phyloP scores from a whole-genome alignment of 2,888 invertebrate species.

The Latrodectus elegans region DNA sequence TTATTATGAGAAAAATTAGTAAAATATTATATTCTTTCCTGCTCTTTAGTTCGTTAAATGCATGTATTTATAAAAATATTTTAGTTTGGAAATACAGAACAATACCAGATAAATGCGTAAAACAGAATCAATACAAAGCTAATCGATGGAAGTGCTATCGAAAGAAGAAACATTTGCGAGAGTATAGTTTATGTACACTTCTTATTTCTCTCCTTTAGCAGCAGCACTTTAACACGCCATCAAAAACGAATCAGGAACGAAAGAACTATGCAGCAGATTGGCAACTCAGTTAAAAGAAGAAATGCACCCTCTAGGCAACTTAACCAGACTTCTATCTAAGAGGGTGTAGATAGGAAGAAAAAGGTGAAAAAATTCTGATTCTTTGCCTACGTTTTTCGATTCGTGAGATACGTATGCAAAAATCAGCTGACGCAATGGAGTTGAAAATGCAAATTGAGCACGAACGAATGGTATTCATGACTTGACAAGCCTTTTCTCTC shows the following conservation, averaged over 20 bases:
- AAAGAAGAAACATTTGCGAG: background rate
- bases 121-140: background rate
- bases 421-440: conserved; percentile 59
- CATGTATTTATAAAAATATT: no score
- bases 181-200: conserved; percentile 32
- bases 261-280: conserved; percentile 26
- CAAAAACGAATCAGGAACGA: conserved; percentile 60
- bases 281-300: conserved; percentile 21
- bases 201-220: conserved; percentile 5
- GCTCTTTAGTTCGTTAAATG: no score
- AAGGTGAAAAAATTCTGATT: conserved; percentile 10
- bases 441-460: conserved; percentile 63
- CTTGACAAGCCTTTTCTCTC: conserved; percentile 53
- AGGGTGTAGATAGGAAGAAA: conserved; percentile 19
- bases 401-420: conserved; percentile 32
- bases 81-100: no score
- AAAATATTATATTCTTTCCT: no score
- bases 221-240: conserved; percentile 58
- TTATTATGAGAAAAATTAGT: no score
- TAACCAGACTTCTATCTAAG: conserved; percentile 13
- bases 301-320: conserved; percentile 19
- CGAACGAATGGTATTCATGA: conserved; percentile 46
- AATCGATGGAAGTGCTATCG: background rate
- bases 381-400: conserved; percentile 25
- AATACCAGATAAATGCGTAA: no score